These are phyloP conservation scores for Dicranocentrus wangi DNA, from an alignment of 2,888 invertebrate species.

Conservation along the genomic window DNA sequence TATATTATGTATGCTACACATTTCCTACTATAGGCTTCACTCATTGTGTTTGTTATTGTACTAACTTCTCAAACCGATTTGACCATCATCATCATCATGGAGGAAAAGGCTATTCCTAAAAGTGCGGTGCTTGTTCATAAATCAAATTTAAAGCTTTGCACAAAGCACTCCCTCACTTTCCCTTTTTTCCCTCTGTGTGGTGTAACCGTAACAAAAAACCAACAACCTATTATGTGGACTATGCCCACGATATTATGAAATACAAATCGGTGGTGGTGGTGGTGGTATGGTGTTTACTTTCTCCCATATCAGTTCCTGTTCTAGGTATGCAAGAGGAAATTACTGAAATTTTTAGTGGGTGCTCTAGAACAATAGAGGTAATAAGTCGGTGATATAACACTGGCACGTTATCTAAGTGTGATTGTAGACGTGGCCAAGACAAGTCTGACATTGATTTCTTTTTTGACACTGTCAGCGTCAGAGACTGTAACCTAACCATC, in stretches of 20 bases:
- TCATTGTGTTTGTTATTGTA: background rate
- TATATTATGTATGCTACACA: background rate
- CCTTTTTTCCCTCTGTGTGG: background rate
- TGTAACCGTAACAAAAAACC: too few species aligned
- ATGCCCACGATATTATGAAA: too few species aligned
- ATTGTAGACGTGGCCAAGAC: background rate
- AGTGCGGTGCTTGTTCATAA: constrained; percentile 11
- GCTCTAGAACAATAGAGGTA: background rate
- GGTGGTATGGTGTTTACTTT: background rate
- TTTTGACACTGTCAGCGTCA: constrained; percentile 7
- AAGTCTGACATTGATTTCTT: constrained; percentile 20
- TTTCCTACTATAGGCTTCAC: background rate
- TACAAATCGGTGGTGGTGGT: too few species aligned
- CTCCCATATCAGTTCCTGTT: background rate
- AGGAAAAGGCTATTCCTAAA: background rate
- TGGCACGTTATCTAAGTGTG: background rate
- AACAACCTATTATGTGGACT: too few species aligned
- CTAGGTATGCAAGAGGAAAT: background rate
- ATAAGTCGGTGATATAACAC: background rate
- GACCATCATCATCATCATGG: constrained; percentile 7
- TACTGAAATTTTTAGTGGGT: background rate
- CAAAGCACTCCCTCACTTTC: background rate
- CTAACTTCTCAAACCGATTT: background rate
- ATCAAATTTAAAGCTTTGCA: constrained; percentile 30
- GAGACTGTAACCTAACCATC: too few species aligned